Base-by-base conservation (phyloP, 2,113 vertebrate species). In the Pampusana beccarii region DNA sequence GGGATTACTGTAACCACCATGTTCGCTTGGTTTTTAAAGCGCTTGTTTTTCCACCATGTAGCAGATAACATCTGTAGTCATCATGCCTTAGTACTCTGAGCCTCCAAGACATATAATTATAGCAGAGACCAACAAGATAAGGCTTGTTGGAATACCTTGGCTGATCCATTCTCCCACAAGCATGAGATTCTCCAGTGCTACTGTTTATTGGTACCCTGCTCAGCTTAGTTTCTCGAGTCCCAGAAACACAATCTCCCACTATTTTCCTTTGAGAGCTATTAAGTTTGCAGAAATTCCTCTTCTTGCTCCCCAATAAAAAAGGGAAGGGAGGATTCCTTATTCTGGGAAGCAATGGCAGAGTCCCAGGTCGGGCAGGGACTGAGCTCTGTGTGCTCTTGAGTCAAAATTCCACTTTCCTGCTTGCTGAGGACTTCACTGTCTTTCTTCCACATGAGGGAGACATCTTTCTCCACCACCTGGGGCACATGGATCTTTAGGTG, bases 11-110 rank as follows among this genome's bases (percentile, higher is more conserved):
- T 58, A 94, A 93, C 90, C 82, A 46, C 56, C 71, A 34, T 33
- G 46, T 87, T 86, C 89, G 72, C 70, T 77, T 94, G 74, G n/a
- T 20, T 79, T 96, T 77, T 77, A 29, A 92, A 88, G 66, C 50
- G 67, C 62, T 95, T 94, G 70, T 77, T 96, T 90, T 80, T 93
- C 92, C 58, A 86, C 86, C 88, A 57, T 3, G 7, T 38, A 80
- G 79, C 67, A 88, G 82, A 86, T 83, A 83, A 83, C 82, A 95
- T 86, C 86, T 86, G 66, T 46, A 92, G 40, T 50, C 88, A 86
- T 69, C 79, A 38, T 88, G 82, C 44, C 40, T 88, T 79, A 44
- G 74, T 38, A 75, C 66, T 38, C 25, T 20, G 57, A 94, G 66
- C 70, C 62, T 88, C 79, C 54, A 86, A 42, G 70, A 56, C 17